Evolutionary conservation across 2,797 vertebrate species (phyloP).

Genomic region (Crossoptilon crossoptilon): DNA sequence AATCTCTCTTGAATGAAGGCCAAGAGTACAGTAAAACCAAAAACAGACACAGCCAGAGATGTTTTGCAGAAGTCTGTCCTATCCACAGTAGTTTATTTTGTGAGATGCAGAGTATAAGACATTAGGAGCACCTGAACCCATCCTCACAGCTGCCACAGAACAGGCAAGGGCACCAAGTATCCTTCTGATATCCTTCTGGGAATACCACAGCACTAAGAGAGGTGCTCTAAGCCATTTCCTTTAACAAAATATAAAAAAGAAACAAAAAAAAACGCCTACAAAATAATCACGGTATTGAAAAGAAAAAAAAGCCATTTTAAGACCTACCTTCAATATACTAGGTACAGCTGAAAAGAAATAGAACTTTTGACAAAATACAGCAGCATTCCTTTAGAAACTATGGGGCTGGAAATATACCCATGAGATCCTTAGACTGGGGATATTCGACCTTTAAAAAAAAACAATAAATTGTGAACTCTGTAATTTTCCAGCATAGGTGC

Average conservation of each 20-base stretch:
- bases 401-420: neutral
- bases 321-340: neutral
- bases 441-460: neutral
- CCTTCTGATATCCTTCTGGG: neutral
- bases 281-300: neutral
- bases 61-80: neutral
- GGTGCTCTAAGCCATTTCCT: neutral
- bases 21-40: constrained; percentile 3
- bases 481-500: neutral
- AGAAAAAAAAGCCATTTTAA: neutral
- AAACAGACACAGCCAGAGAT: neutral
- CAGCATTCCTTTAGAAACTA: neutral
- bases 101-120: neutral
- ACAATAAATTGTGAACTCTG: neutral
- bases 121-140: neutral
- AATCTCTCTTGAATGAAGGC: neutral
- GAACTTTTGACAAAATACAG: neutral
- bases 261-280: neutral
- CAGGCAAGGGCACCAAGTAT: neutral
- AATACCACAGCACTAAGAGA: neutral
- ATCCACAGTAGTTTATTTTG: neutral
- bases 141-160: neutral
- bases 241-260: neutral
- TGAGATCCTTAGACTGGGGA: neutral
- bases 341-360: neutral